Percentiles rank a stretch among this genome's conserved stretches.
Conservation (phyloP, 2,888 invertebrate genomes). For the Caenorhabditis wallacei region DNA sequence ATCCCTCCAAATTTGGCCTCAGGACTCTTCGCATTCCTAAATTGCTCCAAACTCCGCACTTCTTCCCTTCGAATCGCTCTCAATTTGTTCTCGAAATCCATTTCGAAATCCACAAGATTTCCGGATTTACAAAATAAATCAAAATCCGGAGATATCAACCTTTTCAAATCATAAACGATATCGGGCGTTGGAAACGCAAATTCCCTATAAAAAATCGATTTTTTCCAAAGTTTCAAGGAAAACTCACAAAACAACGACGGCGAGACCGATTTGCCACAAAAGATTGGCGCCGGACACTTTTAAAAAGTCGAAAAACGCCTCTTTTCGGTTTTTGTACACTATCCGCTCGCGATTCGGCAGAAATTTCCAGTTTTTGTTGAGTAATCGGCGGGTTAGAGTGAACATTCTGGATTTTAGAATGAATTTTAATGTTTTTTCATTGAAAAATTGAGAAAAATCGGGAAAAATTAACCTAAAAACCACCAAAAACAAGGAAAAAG, state of each 20-base stretch:
- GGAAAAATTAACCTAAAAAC: no score
- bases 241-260: conserved; percentile 69
- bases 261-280: conserved; percentile 69
- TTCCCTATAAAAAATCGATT: conserved; percentile 67
- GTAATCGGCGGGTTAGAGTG: conserved; percentile 47
- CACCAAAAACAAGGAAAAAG: no score
- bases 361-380: conserved; percentile 66
- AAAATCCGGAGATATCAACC: conserved; percentile 76
- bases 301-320: conserved; percentile 72
- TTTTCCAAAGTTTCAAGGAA: background rate
- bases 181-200: conserved; percentile 78
- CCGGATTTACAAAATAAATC: conserved; percentile 71
- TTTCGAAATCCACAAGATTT: conserved; percentile 71
- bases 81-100: conserved; percentile 72
- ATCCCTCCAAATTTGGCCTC: conserved; percentile 73
- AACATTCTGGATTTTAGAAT: conserved; percentile 51
- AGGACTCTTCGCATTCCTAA: conserved; percentile 66
- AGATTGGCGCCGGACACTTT: conserved; percentile 73
- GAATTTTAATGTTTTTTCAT: background rate
- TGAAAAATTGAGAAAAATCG: no score
- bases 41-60: conserved; percentile 61
- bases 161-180: conserved; percentile 74
- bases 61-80: conserved; percentile 68
- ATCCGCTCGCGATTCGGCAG: conserved; percentile 65
- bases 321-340: conserved; percentile 67